Conservation (phyloP, 2,797 vertebrate species). For the Falco columbarius region DNA sequence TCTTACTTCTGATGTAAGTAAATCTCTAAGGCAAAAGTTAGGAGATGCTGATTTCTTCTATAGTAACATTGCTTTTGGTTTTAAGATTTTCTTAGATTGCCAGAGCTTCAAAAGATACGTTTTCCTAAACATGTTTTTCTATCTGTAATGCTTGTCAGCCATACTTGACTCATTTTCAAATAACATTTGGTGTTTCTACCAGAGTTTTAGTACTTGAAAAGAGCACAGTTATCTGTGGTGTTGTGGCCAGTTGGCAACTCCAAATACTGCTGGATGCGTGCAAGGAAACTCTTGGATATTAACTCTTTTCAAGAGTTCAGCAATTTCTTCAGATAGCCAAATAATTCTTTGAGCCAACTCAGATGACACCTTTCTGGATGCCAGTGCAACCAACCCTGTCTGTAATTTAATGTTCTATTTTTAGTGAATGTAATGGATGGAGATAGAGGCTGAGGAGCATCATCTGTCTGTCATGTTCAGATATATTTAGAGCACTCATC, state of each 20-base stretch:
- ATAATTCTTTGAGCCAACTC: neutral
- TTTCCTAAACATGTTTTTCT: slow-evolving; percentile 5
- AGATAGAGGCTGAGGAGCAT: slow-evolving; percentile 51
- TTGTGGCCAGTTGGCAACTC: neutral
- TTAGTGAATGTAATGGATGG: slow-evolving; percentile 36
- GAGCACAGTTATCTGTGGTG: neutral
- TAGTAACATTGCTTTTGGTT: neutral
- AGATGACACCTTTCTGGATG: neutral
- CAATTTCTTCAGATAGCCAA: neutral
- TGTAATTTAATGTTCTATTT: slow-evolving; percentile 34
- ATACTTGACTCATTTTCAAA: neutral
- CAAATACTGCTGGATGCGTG: neutral
- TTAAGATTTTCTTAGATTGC: neutral
- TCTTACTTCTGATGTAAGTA: slow-evolving; percentile 40
- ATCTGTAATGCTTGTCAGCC: neutral
- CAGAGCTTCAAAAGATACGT: neutral
- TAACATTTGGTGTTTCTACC: neutral
- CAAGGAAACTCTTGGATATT: neutral
- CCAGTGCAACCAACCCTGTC: neutral
- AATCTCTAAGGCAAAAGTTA: slow-evolving; percentile 17
- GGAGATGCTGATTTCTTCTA: neutral
- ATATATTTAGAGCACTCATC: slow-evolving; percentile 65
- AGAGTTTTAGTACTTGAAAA: neutral
- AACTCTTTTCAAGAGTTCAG: neutral
- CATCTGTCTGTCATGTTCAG: slow-evolving; percentile 61